Evolutionary conservation across 2,113 vertebrate genomes (phyloP).

Genomic region (Oenanthe oenanthe): DNA sequence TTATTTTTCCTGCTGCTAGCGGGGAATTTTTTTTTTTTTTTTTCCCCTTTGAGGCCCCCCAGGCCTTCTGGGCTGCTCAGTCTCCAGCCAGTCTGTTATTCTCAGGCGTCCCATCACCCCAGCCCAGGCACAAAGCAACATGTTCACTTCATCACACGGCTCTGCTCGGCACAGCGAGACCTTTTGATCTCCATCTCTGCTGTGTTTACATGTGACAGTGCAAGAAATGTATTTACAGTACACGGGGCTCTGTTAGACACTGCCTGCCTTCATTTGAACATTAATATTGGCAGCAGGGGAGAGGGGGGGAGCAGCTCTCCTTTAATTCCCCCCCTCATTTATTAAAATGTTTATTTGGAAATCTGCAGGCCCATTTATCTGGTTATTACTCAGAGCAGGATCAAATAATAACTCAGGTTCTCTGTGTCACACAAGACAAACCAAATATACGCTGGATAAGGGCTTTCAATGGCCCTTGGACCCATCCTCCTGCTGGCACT

Average conservation of each 20-base stretch:
- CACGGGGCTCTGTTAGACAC: conserved; percentile 43
- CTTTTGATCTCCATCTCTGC: conserved; percentile 76
- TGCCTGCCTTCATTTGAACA: conserved; percentile 47
- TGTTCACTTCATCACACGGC: conserved; percentile 68
- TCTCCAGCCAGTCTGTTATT: conserved; percentile 74
- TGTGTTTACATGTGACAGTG: conserved; percentile 73
- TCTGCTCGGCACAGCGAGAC: conserved; percentile 46
- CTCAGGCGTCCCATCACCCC: conserved; percentile 65
- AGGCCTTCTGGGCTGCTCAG: conserved; percentile 69
- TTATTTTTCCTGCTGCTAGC: conserved; percentile 82
- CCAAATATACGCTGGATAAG: conserved; percentile 40
- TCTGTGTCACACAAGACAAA: conserved; percentile 59
- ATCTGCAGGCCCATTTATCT: conserved; percentile 65
- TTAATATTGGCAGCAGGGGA: conserved; percentile 37
- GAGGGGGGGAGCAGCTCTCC: conserved; percentile 10
- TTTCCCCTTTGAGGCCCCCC: conserved; percentile 70
- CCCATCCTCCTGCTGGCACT: not conserved
- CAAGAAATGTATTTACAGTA: conserved; percentile 69
- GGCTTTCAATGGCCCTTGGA: not conserved
- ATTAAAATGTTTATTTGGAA: conserved; percentile 79
- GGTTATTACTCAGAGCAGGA: conserved; percentile 72
- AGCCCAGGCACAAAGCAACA: conserved; percentile 66
- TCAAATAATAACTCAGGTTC: conserved; percentile 70
- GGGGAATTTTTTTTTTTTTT: conserved; percentile 28
- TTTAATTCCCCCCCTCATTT: conserved; percentile 73